phyloP scores from a whole-genome alignment of 2,888 invertebrate species.

The Eilema depressum region DNA sequence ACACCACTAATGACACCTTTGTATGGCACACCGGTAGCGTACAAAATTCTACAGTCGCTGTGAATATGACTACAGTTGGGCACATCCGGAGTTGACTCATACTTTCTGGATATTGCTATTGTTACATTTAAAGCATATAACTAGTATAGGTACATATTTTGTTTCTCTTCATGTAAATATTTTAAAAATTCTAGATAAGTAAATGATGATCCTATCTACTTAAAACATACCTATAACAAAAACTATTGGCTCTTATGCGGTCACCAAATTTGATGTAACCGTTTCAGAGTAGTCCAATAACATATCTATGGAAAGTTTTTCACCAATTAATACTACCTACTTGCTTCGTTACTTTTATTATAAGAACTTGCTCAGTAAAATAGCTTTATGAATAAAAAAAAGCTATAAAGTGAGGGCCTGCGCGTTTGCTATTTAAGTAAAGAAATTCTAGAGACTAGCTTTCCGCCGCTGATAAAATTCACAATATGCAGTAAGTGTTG shows the following conservation, averaged over 20 bases:
- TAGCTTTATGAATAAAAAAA: background rate
- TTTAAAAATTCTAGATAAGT: too few relatives aligned
- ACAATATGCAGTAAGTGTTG: background rate
- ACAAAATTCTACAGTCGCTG: slow-evolving; percentile 50
- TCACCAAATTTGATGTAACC: too few relatives aligned
- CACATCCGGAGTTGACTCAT: slow-evolving; percentile 3
- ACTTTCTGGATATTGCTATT: background rate
- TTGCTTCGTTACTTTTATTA: background rate
- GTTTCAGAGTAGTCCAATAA: too few relatives aligned
- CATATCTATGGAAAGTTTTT: background rate
- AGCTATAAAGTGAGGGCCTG: background rate
- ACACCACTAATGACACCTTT: slow-evolving; percentile 64
- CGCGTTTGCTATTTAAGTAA: background rate
- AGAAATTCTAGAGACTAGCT: background rate
- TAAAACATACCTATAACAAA: too few relatives aligned
- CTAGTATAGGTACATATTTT: too few relatives aligned
- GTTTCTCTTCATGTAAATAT: background rate
- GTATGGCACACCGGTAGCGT: slow-evolving; percentile 55
- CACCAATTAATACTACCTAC: background rate
- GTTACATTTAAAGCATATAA: background rate
- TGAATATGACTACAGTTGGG: slow-evolving; percentile 54
- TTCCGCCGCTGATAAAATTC: background rate
- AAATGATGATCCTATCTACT: too few relatives aligned
- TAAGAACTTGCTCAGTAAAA: background rate
- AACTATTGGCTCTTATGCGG: too few relatives aligned